A percentile compares a stretch with the other conserved stretches of the same genome.
phyloP scores from a whole-genome alignment of 2,797 vertebrate genomes.

The Peromyscus aztecus region DNA sequence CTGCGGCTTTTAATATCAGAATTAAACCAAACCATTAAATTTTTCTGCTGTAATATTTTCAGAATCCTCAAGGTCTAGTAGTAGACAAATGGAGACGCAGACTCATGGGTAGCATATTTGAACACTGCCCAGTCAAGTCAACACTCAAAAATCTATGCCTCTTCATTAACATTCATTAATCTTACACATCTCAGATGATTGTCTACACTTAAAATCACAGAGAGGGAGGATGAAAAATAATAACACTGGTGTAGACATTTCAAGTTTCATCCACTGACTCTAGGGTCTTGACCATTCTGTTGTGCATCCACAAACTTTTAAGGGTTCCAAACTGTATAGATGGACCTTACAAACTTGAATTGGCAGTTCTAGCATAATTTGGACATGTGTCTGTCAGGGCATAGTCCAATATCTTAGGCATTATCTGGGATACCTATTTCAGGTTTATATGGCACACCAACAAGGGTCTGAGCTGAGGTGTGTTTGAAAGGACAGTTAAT shows the following conservation, averaged over 20 bases:
- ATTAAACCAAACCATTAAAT: not conserved
- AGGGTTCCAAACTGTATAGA: not conserved
- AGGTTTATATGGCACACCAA: not conserved
- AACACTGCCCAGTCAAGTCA: not conserved
- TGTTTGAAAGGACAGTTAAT: not conserved
- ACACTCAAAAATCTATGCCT: conserved; percentile 25
- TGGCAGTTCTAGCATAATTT: not conserved
- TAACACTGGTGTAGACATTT: not conserved
- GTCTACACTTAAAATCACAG: not conserved
- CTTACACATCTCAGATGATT: not conserved
- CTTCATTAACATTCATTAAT: not conserved
- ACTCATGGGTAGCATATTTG: conserved; percentile 1
- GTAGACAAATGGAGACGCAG: conserved; percentile 4
- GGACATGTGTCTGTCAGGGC: not conserved
- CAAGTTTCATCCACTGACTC: not conserved
- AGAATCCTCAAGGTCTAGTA: not conserved
- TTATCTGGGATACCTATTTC: not conserved
- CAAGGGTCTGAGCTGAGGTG: not conserved
- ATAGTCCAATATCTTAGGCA: not conserved
- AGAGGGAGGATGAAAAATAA: not conserved
- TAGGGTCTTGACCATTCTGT: not conserved
- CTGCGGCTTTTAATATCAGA: conserved; percentile 46
- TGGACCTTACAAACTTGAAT: not conserved
- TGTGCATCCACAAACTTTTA: not conserved
- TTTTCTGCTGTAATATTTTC: conserved; percentile 40